Conservation (phyloP, 2,113 vertebrate genomes). For the Albula glossodonta region DNA sequence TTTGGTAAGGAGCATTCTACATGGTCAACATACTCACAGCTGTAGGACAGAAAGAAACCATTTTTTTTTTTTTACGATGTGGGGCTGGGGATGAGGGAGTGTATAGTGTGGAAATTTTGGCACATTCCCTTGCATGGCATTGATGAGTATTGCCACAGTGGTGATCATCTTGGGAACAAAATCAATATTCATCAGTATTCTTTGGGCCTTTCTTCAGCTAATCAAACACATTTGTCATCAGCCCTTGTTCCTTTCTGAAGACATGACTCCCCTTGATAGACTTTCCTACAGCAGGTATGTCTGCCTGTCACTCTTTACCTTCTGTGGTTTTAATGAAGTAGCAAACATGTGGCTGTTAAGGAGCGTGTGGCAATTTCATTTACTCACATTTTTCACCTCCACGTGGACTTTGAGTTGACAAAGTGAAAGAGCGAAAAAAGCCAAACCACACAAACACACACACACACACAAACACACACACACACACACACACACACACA, state of each 20-base stretch:
- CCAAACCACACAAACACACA: neutral
- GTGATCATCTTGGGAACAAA: slow-evolving; percentile 54
- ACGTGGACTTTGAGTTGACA: neutral
- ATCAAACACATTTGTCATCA: neutral
- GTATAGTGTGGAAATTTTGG: slow-evolving; percentile 29
- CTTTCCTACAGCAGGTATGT: slow-evolving; percentile 31
- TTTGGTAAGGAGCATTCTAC: neutral
- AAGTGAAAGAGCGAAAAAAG: neutral
- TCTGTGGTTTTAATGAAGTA: slow-evolving; percentile 36
- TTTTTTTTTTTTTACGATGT: neutral
- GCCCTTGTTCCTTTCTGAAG: neutral
- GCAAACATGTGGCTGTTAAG: slow-evolving; percentile 26
- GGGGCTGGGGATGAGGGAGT: neutral
- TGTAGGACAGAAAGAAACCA: neutral
- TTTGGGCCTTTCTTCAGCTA: slow-evolving; percentile 5
- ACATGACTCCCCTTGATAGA: slow-evolving; percentile 25
- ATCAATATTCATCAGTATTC: slow-evolving; percentile 46
- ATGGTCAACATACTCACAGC: neutral
- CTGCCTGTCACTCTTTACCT: slow-evolving; percentile 19
- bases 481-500: neutral
- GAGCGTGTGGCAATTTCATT: slow-evolving; percentile 11
- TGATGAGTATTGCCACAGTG: slow-evolving; percentile 51
- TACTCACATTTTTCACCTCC: neutral
- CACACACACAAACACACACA: neutral
- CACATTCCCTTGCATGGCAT: slow-evolving; percentile 42